phyloP scores from a whole-genome alignment of 2,888 invertebrate species.

The Scaptomyza caliginosa region DNA sequence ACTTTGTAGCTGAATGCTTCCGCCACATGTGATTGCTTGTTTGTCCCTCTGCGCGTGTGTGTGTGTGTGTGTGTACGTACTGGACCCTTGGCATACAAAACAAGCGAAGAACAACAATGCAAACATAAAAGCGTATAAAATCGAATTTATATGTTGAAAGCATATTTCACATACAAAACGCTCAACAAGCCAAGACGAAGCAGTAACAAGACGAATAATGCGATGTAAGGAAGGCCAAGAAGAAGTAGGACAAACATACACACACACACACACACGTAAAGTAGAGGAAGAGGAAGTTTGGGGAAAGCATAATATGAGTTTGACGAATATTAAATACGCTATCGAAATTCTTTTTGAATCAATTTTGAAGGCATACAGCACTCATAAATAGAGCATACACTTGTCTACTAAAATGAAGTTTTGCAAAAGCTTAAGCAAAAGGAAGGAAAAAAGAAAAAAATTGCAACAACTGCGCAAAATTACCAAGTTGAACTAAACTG shows the following conservation, averaged over 20 bases:
- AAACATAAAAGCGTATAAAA: slow-evolving; percentile 76
- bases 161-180: slow-evolving; percentile 69
- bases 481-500: slow-evolving; percentile 79
- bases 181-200: slow-evolving; percentile 26
- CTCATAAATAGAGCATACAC: neutral
- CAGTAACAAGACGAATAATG: neutral
- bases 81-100: slow-evolving; percentile 65
- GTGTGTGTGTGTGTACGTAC: slow-evolving; percentile 18
- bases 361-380: too few relatives aligned
- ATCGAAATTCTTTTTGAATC: neutral
- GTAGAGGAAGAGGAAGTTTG: slow-evolving; percentile 6
- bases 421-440: neutral
- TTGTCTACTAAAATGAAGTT: neutral
- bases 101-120: slow-evolving; percentile 48
- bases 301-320: neutral
- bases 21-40: slow-evolving; percentile 40
- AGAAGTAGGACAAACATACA: slow-evolving; percentile 17
- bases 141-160: slow-evolving; percentile 77
- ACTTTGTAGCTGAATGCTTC: slow-evolving; percentile 17
- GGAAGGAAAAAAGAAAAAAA: slow-evolving; percentile 43
- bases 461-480: slow-evolving; percentile 79
- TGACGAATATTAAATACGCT: slow-evolving; percentile 3
- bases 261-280: neutral
- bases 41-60: slow-evolving; percentile 15
- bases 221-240: neutral